A percentile compares a stretch with the other conserved stretches of the same genome.
phyloP scores from a whole-genome alignment of 2,888 invertebrate genomes.

The Leistus spinibarbis region DNA sequence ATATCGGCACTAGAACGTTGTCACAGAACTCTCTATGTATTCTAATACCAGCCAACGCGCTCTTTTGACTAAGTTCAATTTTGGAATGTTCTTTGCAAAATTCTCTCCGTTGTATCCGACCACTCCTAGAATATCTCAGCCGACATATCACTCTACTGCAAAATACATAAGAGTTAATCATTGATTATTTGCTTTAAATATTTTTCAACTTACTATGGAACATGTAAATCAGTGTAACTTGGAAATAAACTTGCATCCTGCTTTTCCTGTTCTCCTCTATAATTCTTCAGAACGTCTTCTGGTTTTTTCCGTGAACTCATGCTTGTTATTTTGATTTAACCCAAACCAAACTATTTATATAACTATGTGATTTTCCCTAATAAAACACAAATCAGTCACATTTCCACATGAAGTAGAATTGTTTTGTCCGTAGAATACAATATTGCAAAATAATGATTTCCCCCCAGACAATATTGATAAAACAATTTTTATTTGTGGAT shows the following conservation, averaged over 20 bases:
- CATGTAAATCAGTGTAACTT: not conserved
- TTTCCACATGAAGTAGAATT: not conserved
- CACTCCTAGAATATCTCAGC: not conserved
- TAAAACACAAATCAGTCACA: not conserved
- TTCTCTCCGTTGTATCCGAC: not conserved
- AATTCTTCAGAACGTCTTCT: not conserved
- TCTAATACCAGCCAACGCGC: not conserved
- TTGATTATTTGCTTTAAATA: not conserved
- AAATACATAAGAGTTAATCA: not conserved
- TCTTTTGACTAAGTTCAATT: not conserved
- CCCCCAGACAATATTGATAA: not conserved
- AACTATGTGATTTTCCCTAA: not conserved
- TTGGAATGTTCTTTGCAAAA: not conserved
- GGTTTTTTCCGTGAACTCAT: not conserved
- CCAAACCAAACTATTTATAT: not conserved
- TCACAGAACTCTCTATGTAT: not conserved
- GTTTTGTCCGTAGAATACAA: not conserved
- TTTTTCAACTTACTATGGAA: not conserved
- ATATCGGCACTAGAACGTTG: not conserved
- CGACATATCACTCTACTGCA: not conserved
- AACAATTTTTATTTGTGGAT: not conserved
- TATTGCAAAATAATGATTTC: not conserved
- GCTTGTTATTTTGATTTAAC: not conserved
- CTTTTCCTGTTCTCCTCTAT: not conserved
- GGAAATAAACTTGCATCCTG: not conserved